Base-by-base conservation (phyloP, 92 coral and sea anemone genomes). In the Isaurus tuberculatus region DNA sequence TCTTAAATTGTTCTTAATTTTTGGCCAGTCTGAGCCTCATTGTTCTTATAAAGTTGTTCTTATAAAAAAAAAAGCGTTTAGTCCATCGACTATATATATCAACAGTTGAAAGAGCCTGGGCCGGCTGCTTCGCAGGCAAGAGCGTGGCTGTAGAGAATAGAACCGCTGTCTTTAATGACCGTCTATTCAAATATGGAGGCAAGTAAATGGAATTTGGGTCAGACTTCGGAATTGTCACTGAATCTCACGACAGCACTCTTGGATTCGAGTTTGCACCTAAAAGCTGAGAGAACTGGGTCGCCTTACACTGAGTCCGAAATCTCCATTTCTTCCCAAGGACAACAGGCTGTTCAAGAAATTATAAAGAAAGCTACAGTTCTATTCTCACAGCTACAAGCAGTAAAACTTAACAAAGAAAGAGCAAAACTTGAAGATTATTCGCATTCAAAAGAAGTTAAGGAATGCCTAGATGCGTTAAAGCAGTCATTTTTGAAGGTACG, bases 101-200 rank as follows among this genome's bases (percentile, higher is more conserved):
- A n/a, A n/a, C n/a, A n/a, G n/a, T n/a, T n/a, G n/a, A n/a, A n/a
- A n/a, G n/a, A n/a, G n/a, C n/a, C n/a, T n/a, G n/a, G n/a, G n/a
- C n/a, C n/a, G n/a, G n/a, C n/a, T n/a, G 73, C 48, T 32, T 25
- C 53, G 8, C 32, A n/a, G n/a, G n/a, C n/a, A n/a, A n/a, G n/a
- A n/a, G n/a, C 30, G 11, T 23, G 2, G 15, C 11, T 61, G 32
- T 29, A n/a, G n/a, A n/a, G n/a, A n/a, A 57, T 32, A 29, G 11
- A 25, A 68, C 81, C 81, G 81, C 81, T 75, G 81, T 51, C 82
- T 27, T 37, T 14, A 25, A 1, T 28, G 53, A 72, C 55, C 78
- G 61, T 23, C 68, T 77, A 70, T 58, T 34, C 68, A 58, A 77
- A 77, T 70, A 77, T 77, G 82, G 82, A 77, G 65, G 68, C 33